Base-by-base conservation (phyloP, 2,113 vertebrate genomes). In the Gymnobelideus leadbeateri region DNA sequence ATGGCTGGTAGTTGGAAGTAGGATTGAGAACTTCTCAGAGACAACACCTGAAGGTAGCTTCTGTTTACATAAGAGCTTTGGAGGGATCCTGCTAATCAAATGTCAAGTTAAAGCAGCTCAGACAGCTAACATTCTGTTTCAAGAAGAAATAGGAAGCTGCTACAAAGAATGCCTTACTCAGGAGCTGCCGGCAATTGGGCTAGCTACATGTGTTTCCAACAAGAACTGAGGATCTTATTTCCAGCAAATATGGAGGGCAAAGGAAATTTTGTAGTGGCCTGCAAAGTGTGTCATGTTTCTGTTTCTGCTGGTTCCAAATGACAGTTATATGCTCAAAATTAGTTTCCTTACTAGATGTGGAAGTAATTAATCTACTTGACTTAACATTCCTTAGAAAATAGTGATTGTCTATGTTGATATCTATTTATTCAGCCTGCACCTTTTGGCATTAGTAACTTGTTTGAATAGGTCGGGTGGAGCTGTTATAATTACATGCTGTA, bases 391-490 rank as follows among this genome's bases (percentile, higher is more conserved):
- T 84, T 84, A 84, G 68, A 84, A 84, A 84, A 43, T 68, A 68
- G 61, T 43, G 68, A 84, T 43, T 43, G n/a, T 84, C n/a, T 43
- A 84, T 21, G 19, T 43, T 23, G 68, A 84, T 43, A 84, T 84
- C n/a, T 84, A n/a, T 84, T 84, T 84, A 43, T 84, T 84, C 68
- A 84, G 37, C 68, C 19, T 7, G 19, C 23, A 43, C n/a, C 68
- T 84, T 84, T 84, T 84, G n/a, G n/a, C n/a, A 23, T 84, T 84
- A 8, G 68, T 84, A 84, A 84, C n/a, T 84, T 84, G 68, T 84
- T 84, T 84, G 68, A 84, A 84, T 77, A 84, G 68, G 68, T 84
- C 68, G n/a, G 37, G 68, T 84, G 68, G 68, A 84, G 37, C n/a
- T 84, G 19, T 21, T 84, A 16, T 43, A 84, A 84, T 84, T 43